Conservation (phyloP, 1,140 invertebrate species). For the Thereuonema tuberculata region DNA sequence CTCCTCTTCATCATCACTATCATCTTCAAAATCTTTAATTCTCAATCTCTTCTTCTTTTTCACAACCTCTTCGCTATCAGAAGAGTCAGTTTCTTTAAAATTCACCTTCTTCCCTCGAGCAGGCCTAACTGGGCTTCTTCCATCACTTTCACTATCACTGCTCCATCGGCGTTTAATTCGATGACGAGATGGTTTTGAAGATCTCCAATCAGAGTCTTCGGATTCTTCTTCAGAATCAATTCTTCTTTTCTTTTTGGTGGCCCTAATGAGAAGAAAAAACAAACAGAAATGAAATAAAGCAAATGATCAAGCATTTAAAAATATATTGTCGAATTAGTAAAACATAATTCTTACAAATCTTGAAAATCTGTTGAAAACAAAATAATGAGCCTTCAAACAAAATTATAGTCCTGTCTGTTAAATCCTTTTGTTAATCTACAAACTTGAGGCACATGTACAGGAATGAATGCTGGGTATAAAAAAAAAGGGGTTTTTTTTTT, state of each 20-base stretch:
- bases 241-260: neutral
- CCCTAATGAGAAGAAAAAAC: no score
- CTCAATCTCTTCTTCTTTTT: constrained; percentile 19
- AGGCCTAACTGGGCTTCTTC: constrained; percentile 35
- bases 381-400: no score
- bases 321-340: constrained; percentile 26
- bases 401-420: no score
- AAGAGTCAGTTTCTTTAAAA: constrained; percentile 42
- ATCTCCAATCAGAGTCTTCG: constrained; percentile 9
- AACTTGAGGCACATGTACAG: no score
- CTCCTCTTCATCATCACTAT: constrained; percentile 2
- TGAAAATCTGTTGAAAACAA: no score
- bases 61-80: constrained; percentile 23
- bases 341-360: constrained; percentile 26
- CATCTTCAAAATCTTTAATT: constrained; percentile 14
- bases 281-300: neutral
- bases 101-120: constrained; percentile 54
- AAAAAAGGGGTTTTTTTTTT: no score
- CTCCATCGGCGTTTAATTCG: constrained; percentile 3
- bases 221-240: constrained; percentile 7
- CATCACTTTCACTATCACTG: constrained; percentile 8
- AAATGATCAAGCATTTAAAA: constrained; percentile 1
- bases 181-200: neutral
- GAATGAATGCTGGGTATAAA: no score
- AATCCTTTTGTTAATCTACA: no score